A percentile compares a stretch with the other conserved stretches of the same genome.
Evolutionary conservation across 2,113 vertebrate species (phyloP).

Genomic region (Anthoscopus minutus): DNA sequence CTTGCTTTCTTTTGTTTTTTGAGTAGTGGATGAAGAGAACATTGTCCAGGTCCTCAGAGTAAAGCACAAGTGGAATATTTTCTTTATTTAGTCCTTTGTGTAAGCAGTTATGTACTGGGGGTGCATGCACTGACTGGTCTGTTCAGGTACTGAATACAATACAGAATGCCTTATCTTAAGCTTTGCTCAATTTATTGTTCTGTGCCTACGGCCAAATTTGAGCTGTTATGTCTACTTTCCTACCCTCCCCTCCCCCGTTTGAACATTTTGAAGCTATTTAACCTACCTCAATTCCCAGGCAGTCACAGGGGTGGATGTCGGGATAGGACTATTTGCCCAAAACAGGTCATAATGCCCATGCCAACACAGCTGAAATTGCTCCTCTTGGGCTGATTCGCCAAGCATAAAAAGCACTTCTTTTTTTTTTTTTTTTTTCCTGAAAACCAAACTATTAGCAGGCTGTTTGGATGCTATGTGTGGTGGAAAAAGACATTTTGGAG

Average conservation of each 20-base stretch:
- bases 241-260: rapidly evolving
- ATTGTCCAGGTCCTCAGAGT: not conserved
- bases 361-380: not conserved
- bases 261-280: not conserved
- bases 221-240: not conserved
- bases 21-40: not conserved
- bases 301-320: not conserved
- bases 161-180: not conserved
- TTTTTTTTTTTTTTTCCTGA: not conserved
- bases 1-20: not conserved
- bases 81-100: not conserved
- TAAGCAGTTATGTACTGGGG: not conserved
- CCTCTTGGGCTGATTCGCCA: not conserved
- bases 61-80: not conserved
- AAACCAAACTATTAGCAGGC: constrained; percentile 12
- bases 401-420: not conserved
- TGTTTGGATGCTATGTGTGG: not conserved
- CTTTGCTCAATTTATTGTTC: not conserved
- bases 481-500: not conserved
- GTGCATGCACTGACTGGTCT: not conserved
- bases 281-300: not conserved
- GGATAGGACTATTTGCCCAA: not conserved
- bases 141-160: not conserved
- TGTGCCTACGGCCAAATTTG: not conserved
- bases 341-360: not conserved